A percentile compares a stretch with the other conserved stretches of the same genome.
Conservation (phyloP, 2,888 invertebrate species). For the Pseudeuparius sepicola region DNA sequence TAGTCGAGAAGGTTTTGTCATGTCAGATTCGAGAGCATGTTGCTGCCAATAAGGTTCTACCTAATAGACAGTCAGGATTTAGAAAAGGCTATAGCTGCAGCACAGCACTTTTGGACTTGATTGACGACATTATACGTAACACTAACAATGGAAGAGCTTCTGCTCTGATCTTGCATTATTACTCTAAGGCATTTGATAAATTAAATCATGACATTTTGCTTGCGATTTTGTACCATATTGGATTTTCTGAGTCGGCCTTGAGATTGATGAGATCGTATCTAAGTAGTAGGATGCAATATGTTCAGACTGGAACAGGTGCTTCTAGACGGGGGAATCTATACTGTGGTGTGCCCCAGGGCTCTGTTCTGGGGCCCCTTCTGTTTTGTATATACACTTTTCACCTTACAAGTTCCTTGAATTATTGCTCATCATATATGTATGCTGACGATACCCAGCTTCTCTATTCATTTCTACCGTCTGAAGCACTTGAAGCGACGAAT, state of each 20-base stretch:
- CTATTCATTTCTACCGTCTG: neutral
- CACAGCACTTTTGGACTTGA: too few species aligned
- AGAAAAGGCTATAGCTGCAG: slow-evolving; percentile 1
- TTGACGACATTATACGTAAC: neutral
- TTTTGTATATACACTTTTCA: neutral
- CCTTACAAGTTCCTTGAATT: neutral
- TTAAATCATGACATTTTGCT: neutral
- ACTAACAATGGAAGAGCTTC: slow-evolving; percentile 1
- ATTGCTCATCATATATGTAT: neutral
- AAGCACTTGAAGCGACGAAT: neutral
- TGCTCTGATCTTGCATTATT: neutral
- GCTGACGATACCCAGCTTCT: neutral
- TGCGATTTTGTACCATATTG: neutral
- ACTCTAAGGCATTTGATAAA: slow-evolving; percentile 1
- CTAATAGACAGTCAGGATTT: slow-evolving; percentile 1
- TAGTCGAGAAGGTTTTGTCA: too few species aligned
- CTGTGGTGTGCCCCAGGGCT: slow-evolving; percentile 1
- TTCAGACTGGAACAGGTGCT: neutral
- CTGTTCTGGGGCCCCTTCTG: slow-evolving; percentile 2
- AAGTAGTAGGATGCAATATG: neutral
- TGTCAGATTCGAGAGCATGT: too few species aligned
- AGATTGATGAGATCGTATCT: neutral
- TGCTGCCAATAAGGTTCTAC: too few species aligned
- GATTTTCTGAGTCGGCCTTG: neutral
- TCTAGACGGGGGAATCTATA: neutral